A percentile compares a stretch with the other conserved stretches of the same genome.
These are phyloP conservation scores for Buathra laborator DNA, from an alignment of 2,888 invertebrate species.

Conservation along the genomic window DNA sequence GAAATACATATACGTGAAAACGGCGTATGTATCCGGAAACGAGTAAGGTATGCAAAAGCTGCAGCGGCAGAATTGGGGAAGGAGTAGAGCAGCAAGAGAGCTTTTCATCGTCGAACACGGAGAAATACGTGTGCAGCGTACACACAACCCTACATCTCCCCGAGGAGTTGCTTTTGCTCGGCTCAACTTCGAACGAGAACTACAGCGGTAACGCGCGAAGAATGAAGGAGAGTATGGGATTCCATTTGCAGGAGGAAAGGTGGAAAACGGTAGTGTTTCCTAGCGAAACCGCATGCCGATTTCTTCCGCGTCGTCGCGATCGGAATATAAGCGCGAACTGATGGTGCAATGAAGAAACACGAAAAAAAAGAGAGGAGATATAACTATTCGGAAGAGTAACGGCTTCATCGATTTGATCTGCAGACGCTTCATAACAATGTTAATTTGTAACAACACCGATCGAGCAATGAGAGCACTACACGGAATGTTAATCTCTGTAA, in stretches of 20 bases:
- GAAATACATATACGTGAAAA: conserved; percentile 22
- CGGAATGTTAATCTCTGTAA: conserved; percentile 72
- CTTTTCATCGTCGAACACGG: conserved; percentile 57
- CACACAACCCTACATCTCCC: not conserved
- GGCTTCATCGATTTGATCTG: not conserved
- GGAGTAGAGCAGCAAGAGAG: conserved; percentile 30
- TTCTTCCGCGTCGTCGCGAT: conserved; percentile 40
- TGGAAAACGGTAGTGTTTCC: not conserved
- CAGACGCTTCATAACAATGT: not conserved
- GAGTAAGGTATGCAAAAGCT: not conserved
- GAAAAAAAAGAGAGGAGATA: not conserved
- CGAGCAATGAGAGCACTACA: not conserved
- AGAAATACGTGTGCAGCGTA: conserved; percentile 40
- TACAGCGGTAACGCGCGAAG: conserved; percentile 35
- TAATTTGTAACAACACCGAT: conserved; percentile 3
- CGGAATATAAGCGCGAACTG: not conserved
- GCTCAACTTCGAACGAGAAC: conserved; percentile 7
- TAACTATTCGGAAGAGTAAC: not conserved
- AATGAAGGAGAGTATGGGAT: conserved; percentile 51
- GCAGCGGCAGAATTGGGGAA: conserved; percentile 18
- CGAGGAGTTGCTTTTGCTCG: conserved; percentile 10
- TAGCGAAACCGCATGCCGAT: conserved; percentile 64
- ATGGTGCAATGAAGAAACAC: not conserved
- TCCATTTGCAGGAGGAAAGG: conserved; percentile 52
- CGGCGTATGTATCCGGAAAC: conserved; percentile 33